Evolutionary conservation across 2,113 vertebrate genomes (phyloP).

Genomic region (Paedocypris sp.): DNA sequence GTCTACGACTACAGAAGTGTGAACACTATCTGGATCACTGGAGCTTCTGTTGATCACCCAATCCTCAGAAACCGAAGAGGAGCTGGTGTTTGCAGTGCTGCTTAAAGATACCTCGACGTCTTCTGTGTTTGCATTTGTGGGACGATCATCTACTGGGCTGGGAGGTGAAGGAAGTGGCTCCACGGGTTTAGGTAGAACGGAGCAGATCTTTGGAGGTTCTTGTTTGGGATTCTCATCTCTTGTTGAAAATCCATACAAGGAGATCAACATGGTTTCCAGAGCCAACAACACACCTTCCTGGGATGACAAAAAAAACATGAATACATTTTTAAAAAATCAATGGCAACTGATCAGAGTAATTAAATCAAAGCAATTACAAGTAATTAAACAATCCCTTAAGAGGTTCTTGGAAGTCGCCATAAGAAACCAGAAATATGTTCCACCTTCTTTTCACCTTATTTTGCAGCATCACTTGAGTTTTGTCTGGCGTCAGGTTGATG

Average conservation of each 20-base stretch:
- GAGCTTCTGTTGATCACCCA: constrained; percentile 47
- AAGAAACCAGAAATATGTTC: no score
- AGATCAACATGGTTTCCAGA: constrained; percentile 78
- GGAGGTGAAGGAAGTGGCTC: not conserved
- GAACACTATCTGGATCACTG: constrained; percentile 27
- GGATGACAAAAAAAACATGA: no score
- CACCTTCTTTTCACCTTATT: constrained; percentile 69
- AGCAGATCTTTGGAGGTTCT: no score
- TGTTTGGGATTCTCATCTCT: constrained; percentile 48
- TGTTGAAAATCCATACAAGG: constrained; percentile 68
- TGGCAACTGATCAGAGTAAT: no score
- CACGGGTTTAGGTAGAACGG: not conserved
- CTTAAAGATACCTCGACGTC: constrained; percentile 17
- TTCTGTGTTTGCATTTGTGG: not conserved
- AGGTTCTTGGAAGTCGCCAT: no score
- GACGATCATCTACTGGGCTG: not conserved
- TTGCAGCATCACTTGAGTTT: constrained; percentile 84
- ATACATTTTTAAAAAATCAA: no score
- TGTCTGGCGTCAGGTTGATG: constrained; percentile 90
- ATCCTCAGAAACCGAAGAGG: constrained; percentile 56
- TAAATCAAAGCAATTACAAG: no score
- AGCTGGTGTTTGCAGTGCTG: constrained; percentile 50
- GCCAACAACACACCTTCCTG: constrained; percentile 78
- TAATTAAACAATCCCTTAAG: no score
- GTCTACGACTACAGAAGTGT: constrained; percentile 36